Evolutionary conservation across 2,113 vertebrate genomes (phyloP).

Genomic region (Rhinolophus ferrumequinum): DNA sequence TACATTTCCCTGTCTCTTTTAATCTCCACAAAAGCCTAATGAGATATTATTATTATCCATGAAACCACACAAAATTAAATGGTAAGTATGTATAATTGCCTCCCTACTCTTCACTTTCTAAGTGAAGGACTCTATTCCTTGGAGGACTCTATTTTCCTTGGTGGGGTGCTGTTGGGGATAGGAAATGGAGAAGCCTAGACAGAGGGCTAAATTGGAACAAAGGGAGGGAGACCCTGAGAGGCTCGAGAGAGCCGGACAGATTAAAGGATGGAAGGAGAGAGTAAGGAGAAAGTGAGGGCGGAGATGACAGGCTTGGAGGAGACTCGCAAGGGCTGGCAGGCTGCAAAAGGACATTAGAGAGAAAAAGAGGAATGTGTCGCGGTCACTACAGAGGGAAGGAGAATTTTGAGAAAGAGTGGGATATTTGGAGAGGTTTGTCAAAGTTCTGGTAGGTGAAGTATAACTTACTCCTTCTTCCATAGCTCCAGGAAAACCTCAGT

Average conservation of each 20-base stretch:
- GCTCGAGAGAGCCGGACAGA: background rate
- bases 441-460: background rate
- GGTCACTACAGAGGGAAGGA: background rate
- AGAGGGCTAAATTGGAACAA: background rate
- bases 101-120: background rate
- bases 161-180: background rate
- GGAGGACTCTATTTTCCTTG: background rate
- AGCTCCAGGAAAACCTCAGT: background rate
- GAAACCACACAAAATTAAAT: background rate
- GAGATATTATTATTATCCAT: background rate
- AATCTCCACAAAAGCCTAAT: background rate
- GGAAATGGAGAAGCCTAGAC: background rate
- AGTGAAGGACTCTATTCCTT: background rate
- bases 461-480: background rate
- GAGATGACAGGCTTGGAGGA: background rate
- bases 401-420: background rate
- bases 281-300: background rate
- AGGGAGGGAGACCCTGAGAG: background rate
- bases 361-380: background rate
- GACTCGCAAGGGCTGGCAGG: background rate
- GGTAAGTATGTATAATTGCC: background rate
- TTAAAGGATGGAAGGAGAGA: background rate
- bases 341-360: background rate
- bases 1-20: background rate
- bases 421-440: background rate